Base-by-base conservation (phyloP, 2,888 invertebrate genomes). In the Athetis lepigone region DNA sequence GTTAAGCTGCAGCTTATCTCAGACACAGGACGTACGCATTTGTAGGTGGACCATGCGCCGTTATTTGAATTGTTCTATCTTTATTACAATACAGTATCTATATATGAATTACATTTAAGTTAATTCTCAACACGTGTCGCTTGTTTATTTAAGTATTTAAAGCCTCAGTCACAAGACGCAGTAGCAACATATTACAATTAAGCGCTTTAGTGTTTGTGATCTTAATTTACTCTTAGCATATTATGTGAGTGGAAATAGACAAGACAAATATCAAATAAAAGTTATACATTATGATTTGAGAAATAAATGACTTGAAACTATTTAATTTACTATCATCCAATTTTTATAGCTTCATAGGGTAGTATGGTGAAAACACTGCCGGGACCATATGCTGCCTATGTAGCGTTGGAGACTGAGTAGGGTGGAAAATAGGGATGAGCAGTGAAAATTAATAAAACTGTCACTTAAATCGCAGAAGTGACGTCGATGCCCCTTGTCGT, bases 381-480 rank as follows among this genome's bases (percentile, higher is more conserved):
- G 83, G 81, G 80, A 89, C 91, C 92, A 94, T 92, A 92, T 92
- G 93, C 85, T 87, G 84, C 88, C 89, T 84, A 82, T 86, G 87
- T 86, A 86, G 81, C 83, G 91, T 95, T 87, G 86, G 85, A 87
- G 87, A 87, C 87, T 81, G 87, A 87, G 84, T 85, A 85, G 93
- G 93, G 93, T 92, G 92, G 89, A 90, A 91, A 91, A 90, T 86
- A 85, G 90, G 91, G 91, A 92, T 90, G 91, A 92, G 89, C 86
- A 85, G 88, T 91, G 95, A 95, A 96, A 96, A 96, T 96, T 96
- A 96, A 96, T 96, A 96, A 96, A 96, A 96, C 96, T 96, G 96
- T 96, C 96, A 96, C 96, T 96, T 96, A 95, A 96, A 95, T 94
- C 89, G 90, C 90, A 92, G 86, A 91, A 92, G 90, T 92, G 93